Conservation (phyloP, 2,113 vertebrate species). For the Atlantisia rogersi region DNA sequence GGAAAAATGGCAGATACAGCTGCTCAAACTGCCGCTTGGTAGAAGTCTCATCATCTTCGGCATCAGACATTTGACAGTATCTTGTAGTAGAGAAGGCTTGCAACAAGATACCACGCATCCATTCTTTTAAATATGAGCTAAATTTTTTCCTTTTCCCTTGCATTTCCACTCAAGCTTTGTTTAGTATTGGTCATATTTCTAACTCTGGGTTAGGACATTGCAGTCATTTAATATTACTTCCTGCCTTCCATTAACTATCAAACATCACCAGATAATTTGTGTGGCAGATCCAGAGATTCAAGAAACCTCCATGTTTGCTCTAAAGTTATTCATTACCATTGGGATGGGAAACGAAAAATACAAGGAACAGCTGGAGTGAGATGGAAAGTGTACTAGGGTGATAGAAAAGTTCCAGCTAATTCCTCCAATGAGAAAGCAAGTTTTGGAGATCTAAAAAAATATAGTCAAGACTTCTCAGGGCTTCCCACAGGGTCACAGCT, state of each 20-base stretch:
- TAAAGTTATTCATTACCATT: background rate
- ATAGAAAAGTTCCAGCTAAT: background rate
- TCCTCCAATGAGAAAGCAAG: background rate
- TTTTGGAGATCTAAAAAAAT: background rate
- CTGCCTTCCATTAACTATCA: background rate
- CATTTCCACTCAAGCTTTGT: background rate
- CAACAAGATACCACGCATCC: background rate
- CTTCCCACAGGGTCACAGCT: accelerated
- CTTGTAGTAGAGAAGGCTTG: background rate
- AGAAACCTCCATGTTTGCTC: background rate
- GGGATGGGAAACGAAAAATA: background rate
- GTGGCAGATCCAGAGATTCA: background rate
- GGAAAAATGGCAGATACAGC: background rate
- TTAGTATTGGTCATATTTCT: background rate
- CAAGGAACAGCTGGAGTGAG: background rate
- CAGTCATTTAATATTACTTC: background rate
- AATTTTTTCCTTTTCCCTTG: background rate
- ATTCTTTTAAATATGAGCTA: background rate
- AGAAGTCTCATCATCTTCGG: background rate
- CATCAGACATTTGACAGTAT: background rate
- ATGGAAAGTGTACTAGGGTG: background rate
- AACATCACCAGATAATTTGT: background rate
- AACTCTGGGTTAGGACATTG: background rate
- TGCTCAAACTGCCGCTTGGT: background rate
- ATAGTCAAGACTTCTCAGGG: background rate